Evolutionary conservation across 2,888 invertebrate genomes (phyloP).

Genomic region (Mythimna vitellina): DNA sequence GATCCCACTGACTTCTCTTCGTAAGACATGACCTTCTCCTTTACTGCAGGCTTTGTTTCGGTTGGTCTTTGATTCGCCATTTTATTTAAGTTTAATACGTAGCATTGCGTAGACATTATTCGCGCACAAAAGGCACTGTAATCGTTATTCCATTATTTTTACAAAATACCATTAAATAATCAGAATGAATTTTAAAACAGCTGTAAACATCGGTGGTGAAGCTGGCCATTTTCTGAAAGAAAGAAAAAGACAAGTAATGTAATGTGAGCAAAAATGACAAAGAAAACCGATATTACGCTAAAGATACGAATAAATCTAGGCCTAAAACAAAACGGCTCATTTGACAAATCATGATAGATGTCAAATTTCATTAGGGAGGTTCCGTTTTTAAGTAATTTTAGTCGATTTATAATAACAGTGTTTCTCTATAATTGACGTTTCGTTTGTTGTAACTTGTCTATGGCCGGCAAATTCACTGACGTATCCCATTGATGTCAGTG

Average conservation of each 20-base stretch:
- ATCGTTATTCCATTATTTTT: slow-evolving; percentile 18
- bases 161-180: background rate
- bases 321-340: background rate
- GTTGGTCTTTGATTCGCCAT: slow-evolving; percentile 63
- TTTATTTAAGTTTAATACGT: slow-evolving; percentile 74
- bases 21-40: slow-evolving; percentile 87
- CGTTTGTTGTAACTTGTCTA: slow-evolving; percentile 34
- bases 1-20: slow-evolving; percentile 88
- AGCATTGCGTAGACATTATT: slow-evolving; percentile 75
- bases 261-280: background rate
- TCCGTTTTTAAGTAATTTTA: background rate
- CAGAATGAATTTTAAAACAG: slow-evolving; percentile 44
- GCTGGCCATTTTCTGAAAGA: slow-evolving; percentile 28
- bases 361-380: background rate
- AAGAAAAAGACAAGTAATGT: slow-evolving; percentile 4
- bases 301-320: background rate
- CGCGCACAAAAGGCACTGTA: slow-evolving; percentile 17
- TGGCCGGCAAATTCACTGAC: slow-evolving; percentile 63
- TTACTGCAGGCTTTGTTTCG: slow-evolving; percentile 67
- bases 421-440: slow-evolving; percentile 19
- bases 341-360: slow-evolving; percentile 7
- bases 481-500: slow-evolving; percentile 65
- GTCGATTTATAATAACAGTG: slow-evolving; percentile 7
- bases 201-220: slow-evolving; percentile 53
- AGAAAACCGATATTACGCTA: slow-evolving; percentile 15